A percentile compares a stretch with the other conserved stretches of the same genome.
phyloP scores from a whole-genome alignment of 2,888 invertebrate genomes.

The Ectemnius cavifrons region DNA sequence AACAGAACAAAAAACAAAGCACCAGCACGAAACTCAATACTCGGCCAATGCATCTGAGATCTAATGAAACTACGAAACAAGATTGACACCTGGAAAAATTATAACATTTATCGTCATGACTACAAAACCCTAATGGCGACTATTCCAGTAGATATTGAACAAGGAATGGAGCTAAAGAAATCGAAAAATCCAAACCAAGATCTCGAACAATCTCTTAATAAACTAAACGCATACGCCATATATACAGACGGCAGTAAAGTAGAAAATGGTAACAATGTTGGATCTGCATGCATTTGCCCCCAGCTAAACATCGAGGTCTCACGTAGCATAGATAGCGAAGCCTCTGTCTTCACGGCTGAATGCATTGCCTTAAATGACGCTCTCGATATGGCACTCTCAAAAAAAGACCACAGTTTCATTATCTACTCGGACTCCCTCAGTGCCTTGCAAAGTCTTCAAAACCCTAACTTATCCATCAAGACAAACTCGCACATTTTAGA shows the following conservation, averaged over 20 bases:
- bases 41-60: no score
- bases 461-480: no score
- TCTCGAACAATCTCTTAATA: background rate
- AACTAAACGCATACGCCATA: background rate
- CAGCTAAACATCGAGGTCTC: background rate
- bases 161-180: background rate
- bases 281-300: conserved; percentile 5
- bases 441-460: no score
- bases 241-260: conserved; percentile 17
- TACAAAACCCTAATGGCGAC: background rate
- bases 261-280: background rate
- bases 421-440: no score
- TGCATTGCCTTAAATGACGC: conserved; percentile 5
- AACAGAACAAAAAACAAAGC: no score
- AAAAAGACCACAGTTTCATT: no score
- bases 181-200: background rate
- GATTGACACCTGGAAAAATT: no score
- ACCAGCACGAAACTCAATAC: no score
- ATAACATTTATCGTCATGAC: no score
- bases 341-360: conserved; percentile 8
- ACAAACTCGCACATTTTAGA: no score
- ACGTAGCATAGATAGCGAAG: background rate
- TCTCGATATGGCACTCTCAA: no score
- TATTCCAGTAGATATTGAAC: background rate
- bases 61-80: no score